Percentiles rank a stretch among this genome's conserved stretches.
Conservation (phyloP, 2,888 invertebrate species). For the Polietes domitor region DNA sequence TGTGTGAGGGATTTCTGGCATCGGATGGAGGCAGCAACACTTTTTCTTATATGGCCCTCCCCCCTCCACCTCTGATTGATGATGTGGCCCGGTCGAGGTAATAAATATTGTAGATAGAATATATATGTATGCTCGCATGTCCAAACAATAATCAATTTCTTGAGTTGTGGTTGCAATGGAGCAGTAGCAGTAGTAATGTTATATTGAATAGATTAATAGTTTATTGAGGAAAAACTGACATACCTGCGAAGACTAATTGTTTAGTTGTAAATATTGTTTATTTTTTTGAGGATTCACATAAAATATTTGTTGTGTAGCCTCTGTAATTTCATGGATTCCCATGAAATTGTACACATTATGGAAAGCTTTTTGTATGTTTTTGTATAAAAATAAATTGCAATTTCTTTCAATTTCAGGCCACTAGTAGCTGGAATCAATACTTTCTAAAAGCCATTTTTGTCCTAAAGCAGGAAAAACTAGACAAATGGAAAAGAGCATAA, state of each 20-base stretch:
- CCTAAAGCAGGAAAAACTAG: too few relatives aligned
- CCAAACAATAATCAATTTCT: not conserved
- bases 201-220: not conserved
- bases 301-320: too few relatives aligned
- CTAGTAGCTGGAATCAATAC: too few relatives aligned
- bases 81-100: not conserved
- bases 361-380: too few relatives aligned
- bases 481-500: too few relatives aligned
- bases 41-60: slow-evolving; percentile 1
- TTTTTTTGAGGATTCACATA: too few relatives aligned
- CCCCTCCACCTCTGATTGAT: slow-evolving; percentile 15
- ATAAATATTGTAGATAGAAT: slow-evolving; percentile 32
- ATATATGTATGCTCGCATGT: not conserved
- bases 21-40: not conserved
- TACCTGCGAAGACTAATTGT: not conserved
- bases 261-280: too few relatives aligned
- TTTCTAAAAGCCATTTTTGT: too few relatives aligned
- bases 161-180: not conserved
- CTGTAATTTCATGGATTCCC: too few relatives aligned
- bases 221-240: not conserved
- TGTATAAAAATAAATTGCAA: too few relatives aligned
- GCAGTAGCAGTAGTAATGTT: not conserved
- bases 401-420: too few relatives aligned
- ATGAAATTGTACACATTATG: too few relatives aligned
- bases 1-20: not conserved